phyloP scores from a whole-genome alignment of 2,113 vertebrate genomes.

The Hystrix cristata region DNA sequence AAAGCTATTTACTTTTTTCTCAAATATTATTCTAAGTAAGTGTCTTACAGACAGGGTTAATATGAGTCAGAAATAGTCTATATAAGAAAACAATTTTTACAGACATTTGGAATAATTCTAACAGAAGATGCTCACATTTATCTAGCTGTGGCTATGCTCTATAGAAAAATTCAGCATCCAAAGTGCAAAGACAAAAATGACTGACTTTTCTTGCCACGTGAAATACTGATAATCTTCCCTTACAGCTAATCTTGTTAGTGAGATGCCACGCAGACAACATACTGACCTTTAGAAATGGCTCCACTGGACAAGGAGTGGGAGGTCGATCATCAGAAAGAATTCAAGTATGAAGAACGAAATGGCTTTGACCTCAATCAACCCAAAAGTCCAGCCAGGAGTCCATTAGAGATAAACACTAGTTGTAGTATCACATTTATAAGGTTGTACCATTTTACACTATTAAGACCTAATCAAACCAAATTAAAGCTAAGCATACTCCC shows the following conservation, averaged over 20 bases:
- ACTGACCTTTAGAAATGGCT: slow-evolving; percentile 55
- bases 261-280: neutral
- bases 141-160: slow-evolving; percentile 34
- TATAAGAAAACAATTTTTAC: slow-evolving; percentile 66
- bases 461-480: slow-evolving; percentile 59
- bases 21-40: slow-evolving; percentile 71
- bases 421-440: slow-evolving; percentile 55
- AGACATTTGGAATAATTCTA: slow-evolving; percentile 67
- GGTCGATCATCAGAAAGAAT: slow-evolving; percentile 50
- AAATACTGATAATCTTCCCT: slow-evolving; percentile 65
- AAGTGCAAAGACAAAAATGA: slow-evolving; percentile 80
- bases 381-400: neutral
- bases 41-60: slow-evolving; percentile 69
- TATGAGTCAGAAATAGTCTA: slow-evolving; percentile 48
- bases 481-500: slow-evolving; percentile 25
- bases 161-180: slow-evolving; percentile 65
- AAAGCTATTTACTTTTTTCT: slow-evolving; percentile 80
- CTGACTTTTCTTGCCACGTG: slow-evolving; percentile 63
- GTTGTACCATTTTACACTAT: slow-evolving; percentile 52
- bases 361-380: slow-evolving; percentile 50
- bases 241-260: slow-evolving; percentile 64
- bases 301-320: neutral
- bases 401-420: slow-evolving; percentile 47
- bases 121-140: slow-evolving; percentile 52
- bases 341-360: slow-evolving; percentile 65